Evolutionary conservation across 2,888 invertebrate species (phyloP), one percentile per base, ranked within the genome.

Genomic region (Ochlodes sylvanus): DNA sequence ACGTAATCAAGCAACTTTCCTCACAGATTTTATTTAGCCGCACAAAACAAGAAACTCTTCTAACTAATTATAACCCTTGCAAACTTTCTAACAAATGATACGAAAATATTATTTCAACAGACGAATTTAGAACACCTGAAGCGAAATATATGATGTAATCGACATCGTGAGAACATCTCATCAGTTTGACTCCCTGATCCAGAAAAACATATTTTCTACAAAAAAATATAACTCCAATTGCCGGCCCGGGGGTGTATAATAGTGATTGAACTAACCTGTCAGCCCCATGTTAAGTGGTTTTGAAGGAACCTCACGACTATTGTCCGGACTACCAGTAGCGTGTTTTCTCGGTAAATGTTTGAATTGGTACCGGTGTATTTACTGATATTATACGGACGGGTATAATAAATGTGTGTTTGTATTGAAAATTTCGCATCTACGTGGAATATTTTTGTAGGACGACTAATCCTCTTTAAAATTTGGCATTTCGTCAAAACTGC

Each of bases 241-340:
- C 83, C 83, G 77, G 91, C 90, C 87, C 77, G 83, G 81, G 84
- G 91, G 86, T 82, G 85, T 85, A 88, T 90, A 89, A 89, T 89
- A 89, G 89, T 90, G 89, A 90, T 90, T 90, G 91, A 92, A 92
- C 90, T 89, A 91, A 92, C 92, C 93, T 93, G 93, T 93, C 93
- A 93, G 89, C 83, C 92, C 93, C 93, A 92, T 89, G 93, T 93
- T 93, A 92, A 92, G 92, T 90, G 90, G 87, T 90, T 90, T 90
- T 84, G 88, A 90, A 87, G 87, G 90, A 83, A 88, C 86, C 85
- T 84, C 82, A 79, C 77, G 74, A 71, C 87, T 77, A 89, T 92
- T 92, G 92, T 92, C 81, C 87, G 85, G 80, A 81, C 80, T 86
- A 83, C 88, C 91, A 86, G 92, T 90, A 90, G 90, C 91, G 83